Evolutionary conservation across 2,888 invertebrate species (phyloP).

Genomic region (Scrobipalpa atriplicella): DNA sequence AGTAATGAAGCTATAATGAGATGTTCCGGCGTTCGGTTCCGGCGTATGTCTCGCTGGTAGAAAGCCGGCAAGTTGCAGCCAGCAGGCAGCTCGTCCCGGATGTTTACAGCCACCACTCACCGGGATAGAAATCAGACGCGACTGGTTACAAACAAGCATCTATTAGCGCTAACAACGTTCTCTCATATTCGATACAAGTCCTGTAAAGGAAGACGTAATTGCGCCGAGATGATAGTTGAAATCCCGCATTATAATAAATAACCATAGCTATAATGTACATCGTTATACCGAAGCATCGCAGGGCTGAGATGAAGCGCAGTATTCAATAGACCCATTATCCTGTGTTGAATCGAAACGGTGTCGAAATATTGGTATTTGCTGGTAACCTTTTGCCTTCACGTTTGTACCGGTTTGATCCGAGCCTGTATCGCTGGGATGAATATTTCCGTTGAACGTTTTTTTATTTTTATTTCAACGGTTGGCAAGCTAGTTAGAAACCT

Average conservation of each 20-base stretch:
- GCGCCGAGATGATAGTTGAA: constrained; percentile 33
- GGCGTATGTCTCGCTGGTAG: constrained; percentile 45
- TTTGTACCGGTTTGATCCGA: constrained; percentile 68
- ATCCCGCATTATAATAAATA: constrained; percentile 34
- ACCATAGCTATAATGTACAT: constrained; percentile 26
- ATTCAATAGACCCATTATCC: constrained; percentile 32
- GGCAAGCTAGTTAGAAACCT: constrained; percentile 61
- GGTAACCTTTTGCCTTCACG: constrained; percentile 70
- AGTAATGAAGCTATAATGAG: constrained; percentile 69
- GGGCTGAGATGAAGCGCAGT: constrained; percentile 21
- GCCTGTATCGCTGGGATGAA: constrained; percentile 56
- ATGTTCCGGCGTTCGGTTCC: constrained; percentile 63
- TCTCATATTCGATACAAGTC: constrained; percentile 43
- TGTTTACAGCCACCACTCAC: constrained; percentile 52
- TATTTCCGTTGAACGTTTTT: constrained; percentile 67
- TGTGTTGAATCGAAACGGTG: constrained; percentile 38
- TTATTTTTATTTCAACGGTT: constrained; percentile 48
- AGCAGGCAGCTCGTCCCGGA: constrained; percentile 55
- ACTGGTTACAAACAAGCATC: constrained; percentile 53
- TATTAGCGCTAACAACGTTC: constrained; percentile 42
- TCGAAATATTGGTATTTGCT: constrained; percentile 60
- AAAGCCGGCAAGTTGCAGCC: constrained; percentile 61
- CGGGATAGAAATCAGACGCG: constrained; percentile 60
- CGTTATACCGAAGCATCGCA: constrained; percentile 24
- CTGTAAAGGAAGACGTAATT: constrained; percentile 48